These are phyloP conservation scores for Capricornis sumatraensis DNA, from an alignment of 2,113 vertebrate species.

Conservation along the genomic window DNA sequence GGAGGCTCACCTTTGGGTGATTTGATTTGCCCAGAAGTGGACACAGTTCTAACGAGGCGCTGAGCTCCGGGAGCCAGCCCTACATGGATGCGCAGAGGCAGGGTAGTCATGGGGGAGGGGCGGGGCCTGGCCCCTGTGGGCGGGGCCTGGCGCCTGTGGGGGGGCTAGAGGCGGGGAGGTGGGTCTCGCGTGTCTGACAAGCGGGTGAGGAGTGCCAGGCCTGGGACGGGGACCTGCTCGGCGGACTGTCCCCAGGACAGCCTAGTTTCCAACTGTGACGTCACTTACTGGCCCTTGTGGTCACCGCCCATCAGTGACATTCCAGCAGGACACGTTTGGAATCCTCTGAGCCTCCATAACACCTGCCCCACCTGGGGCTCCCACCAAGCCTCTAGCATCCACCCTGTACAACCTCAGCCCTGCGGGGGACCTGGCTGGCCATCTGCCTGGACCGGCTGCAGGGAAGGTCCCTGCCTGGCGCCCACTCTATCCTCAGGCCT, in stretches of 20 bases:
- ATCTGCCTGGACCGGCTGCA: background rate
- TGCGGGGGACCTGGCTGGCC: background rate
- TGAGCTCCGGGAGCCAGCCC: rapidly evolving
- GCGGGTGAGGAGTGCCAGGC: too few species aligned
- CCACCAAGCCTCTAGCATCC: too few species aligned
- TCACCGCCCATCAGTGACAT: background rate
- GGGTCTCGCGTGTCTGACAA: rapidly evolving
- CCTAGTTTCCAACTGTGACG: background rate
- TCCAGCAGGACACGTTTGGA: background rate
- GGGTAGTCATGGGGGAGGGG: background rate
- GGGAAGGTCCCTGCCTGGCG: background rate
- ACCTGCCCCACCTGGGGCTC: background rate
- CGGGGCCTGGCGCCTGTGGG: rapidly evolving
- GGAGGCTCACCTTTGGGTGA: background rate
- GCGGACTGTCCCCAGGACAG: background rate
- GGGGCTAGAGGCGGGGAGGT: rapidly evolving
- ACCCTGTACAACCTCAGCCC: background rate
- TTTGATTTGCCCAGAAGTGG: background rate
- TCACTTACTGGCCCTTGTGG: background rate
- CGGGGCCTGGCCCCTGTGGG: rapidly evolving
- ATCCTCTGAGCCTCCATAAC: background rate
- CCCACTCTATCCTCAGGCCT: too few species aligned
- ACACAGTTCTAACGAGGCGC: too few species aligned
- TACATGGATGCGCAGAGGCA: rapidly evolving
- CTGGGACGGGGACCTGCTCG: rapidly evolving